These are phyloP conservation scores for Merluccius polli DNA, from an alignment of 2,797 vertebrate species.

Conservation along the genomic window DNA sequence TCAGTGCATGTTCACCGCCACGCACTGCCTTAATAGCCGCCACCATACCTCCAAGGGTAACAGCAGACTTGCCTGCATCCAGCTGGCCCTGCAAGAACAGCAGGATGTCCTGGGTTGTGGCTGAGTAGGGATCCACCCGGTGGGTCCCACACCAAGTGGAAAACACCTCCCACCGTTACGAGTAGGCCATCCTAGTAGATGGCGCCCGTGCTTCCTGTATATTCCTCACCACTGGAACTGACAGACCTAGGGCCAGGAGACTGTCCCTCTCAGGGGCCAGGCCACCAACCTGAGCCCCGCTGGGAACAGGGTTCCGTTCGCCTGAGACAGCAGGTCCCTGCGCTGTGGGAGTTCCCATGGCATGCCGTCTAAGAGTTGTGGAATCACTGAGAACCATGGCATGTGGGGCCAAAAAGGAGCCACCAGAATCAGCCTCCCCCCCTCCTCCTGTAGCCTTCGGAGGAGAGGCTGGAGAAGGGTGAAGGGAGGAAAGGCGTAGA, in stretches of 20 bases:
- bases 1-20: background rate
- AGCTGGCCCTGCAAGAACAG: background rate
- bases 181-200: background rate
- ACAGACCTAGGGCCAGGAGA: too few relatives aligned
- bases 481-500: background rate
- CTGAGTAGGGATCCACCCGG: background rate
- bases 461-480: slow-evolving; percentile 8
- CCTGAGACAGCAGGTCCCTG: slow-evolving; percentile 13
- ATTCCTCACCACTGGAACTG: background rate
- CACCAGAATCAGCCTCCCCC: slow-evolving; percentile 8
- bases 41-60: background rate
- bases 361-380: background rate
- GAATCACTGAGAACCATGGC: background rate
- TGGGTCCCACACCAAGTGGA: background rate
- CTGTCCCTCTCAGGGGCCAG: background rate
- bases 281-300: background rate
- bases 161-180: background rate
- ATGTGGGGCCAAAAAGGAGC: too few relatives aligned
- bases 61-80: background rate
- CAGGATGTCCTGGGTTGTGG: background rate
- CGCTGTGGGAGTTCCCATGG: too few relatives aligned
- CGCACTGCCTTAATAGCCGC: background rate
- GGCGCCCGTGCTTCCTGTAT: background rate
- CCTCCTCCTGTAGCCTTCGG: background rate
- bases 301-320: background rate